Percentiles rank a stretch among this genome's conserved stretches.
phyloP scores from a whole-genome alignment of 2,888 invertebrate species.

The Anthophora plumipes region DNA sequence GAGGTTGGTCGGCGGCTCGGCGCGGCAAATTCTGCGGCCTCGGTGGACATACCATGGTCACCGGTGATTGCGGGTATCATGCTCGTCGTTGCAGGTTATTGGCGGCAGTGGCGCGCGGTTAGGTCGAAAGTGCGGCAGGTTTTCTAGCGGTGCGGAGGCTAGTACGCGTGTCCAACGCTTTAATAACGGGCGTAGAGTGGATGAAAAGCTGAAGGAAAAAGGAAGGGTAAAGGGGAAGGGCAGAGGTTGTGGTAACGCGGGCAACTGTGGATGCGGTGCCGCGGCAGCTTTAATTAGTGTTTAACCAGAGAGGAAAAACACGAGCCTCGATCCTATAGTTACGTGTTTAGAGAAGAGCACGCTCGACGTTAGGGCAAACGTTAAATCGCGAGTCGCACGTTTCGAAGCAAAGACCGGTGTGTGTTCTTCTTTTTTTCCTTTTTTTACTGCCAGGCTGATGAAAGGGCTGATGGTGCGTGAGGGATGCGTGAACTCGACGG shows the following conservation, averaged over 20 bases:
- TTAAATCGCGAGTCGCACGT: neutral
- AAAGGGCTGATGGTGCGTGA: neutral
- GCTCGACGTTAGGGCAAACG: neutral
- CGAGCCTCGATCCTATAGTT: neutral
- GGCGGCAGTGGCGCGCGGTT: constrained; percentile 66
- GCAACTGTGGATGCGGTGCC: constrained; percentile 27
- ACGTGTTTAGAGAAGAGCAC: neutral
- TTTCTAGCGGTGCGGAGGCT: constrained; percentile 43
- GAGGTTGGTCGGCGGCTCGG: constrained; percentile 12
- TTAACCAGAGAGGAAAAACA: constrained; percentile 57
- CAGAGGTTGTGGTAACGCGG: constrained; percentile 28
- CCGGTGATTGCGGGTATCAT: constrained; percentile 64
- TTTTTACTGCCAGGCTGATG: neutral
- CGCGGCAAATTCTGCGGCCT: constrained; percentile 45
- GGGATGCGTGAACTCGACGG: neutral
- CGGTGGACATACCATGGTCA: constrained; percentile 44
- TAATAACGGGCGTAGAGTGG: constrained; percentile 52
- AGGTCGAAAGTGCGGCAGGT: constrained; percentile 58
- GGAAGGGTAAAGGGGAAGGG: constrained; percentile 15
- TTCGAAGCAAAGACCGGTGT: neutral
- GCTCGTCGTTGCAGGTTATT: constrained; percentile 65
- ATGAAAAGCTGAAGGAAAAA: constrained; percentile 28
- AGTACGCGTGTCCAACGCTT: constrained; percentile 44
- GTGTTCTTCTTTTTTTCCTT: too few relatives aligned
- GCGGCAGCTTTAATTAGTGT: constrained; percentile 64